phyloP scores from a whole-genome alignment of 2,113 vertebrate species.

The Hylia prasina region DNA sequence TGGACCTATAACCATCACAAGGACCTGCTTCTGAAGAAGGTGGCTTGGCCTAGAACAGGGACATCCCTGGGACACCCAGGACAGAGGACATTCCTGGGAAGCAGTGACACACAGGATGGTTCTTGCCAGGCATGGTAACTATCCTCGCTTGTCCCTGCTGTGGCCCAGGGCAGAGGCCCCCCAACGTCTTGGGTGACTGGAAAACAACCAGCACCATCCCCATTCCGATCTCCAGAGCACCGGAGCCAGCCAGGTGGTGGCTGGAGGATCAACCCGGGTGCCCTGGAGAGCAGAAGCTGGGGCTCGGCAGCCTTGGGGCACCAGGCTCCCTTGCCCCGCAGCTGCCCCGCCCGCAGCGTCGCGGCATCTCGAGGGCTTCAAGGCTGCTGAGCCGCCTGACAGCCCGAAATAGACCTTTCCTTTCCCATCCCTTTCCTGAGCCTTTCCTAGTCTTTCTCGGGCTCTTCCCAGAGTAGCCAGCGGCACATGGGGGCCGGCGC shows the following conservation, averaged over 20 bases:
- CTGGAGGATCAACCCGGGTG: accelerated
- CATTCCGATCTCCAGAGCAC: not conserved
- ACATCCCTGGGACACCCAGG: not conserved
- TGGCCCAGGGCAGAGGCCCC: too few species aligned
- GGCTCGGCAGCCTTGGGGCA: not conserved
- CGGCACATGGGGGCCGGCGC: not conserved
- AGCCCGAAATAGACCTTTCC: not conserved
- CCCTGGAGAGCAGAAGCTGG: not conserved
- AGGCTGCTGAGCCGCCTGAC: not conserved
- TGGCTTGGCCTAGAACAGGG: not conserved
- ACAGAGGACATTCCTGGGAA: not conserved
- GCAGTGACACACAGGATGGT: not conserved
- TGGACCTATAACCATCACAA: not conserved
- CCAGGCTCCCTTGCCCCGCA: not conserved
- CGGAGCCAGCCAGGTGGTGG: accelerated
- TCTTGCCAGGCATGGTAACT: not conserved
- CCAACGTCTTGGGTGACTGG: not conserved
- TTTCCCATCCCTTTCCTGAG: not conserved
- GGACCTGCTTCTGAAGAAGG: not conserved
- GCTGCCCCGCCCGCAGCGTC: not conserved
- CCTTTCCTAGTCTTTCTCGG: not conserved
- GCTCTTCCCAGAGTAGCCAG: not conserved
- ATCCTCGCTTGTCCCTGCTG: not conserved
- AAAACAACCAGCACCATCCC: not conserved
- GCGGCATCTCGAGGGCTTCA: not conserved